Percentiles rank a stretch among this genome's conserved stretches.
phyloP scores from a whole-genome alignment of 2,797 vertebrate genomes.

The Chaenodraco wilsoni region DNA sequence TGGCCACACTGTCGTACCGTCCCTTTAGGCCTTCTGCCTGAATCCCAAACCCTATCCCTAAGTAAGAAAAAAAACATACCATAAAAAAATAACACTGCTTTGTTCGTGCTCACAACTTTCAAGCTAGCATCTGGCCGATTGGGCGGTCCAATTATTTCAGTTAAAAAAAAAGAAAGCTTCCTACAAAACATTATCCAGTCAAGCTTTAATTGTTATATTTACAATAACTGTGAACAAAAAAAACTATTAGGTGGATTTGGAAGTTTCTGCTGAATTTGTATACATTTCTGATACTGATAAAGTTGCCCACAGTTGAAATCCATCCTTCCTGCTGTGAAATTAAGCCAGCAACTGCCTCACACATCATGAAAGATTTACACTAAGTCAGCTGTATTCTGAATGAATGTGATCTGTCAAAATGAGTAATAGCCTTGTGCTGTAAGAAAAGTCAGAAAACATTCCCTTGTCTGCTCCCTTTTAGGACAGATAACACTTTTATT shows the following conservation, averaged over 20 bases:
- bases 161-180: no score
- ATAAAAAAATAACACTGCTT: no score
- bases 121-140: no score
- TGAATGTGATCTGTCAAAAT: constrained; percentile 15
- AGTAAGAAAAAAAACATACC: no score
- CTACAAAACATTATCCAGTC: no score
- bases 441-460: neutral
- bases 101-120: no score
- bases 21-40: no score
- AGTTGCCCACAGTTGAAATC: neutral
- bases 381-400: constrained; percentile 1
- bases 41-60: no score
- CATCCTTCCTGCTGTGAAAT: constrained; percentile 1
- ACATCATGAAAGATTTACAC: constrained; percentile 13
- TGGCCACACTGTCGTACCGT: no score
- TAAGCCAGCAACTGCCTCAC: neutral
- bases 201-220: no score
- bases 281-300: neutral
- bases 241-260: neutral
- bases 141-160: no score
- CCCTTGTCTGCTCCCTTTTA: neutral
- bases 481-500: neutral
- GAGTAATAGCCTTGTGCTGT: neutral
- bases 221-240: neutral
- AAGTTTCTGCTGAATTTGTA: neutral